Conservation (phyloP, 2,888 invertebrate genomes). For the Morinoia aosen region DNA sequence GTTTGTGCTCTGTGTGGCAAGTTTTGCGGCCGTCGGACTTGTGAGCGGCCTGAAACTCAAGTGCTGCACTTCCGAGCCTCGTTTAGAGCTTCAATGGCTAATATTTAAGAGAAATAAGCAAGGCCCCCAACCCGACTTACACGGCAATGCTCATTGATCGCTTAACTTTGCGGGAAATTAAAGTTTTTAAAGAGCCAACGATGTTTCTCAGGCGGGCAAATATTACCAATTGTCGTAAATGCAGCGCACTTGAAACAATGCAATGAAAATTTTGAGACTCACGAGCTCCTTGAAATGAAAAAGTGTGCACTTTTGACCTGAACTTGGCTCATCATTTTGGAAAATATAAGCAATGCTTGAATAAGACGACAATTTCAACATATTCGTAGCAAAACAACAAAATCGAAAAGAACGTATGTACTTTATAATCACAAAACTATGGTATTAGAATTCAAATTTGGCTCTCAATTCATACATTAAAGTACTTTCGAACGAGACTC, state of each 20-base stretch:
- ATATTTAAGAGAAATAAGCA: slow-evolving; percentile 41
- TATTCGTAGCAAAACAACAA: too few relatives aligned
- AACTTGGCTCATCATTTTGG: not conserved
- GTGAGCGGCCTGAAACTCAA: slow-evolving; percentile 36
- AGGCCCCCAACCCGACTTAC: not conserved
- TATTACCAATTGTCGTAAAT: slow-evolving; percentile 5
- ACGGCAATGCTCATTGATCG: slow-evolving; percentile 33
- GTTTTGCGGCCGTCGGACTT: slow-evolving; percentile 19
- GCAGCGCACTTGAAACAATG: not conserved
- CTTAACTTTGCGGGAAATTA: slow-evolving; percentile 26
- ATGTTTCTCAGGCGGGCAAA: not conserved
- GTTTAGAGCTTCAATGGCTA: slow-evolving; percentile 39
- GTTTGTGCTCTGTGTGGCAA: not conserved
- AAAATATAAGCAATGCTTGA: not conserved
- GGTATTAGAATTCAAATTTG: too few relatives aligned
- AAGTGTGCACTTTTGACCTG: not conserved
- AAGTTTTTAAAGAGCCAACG: slow-evolving; percentile 26
- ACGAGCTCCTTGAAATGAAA: not conserved
- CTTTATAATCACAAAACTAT: too few relatives aligned
- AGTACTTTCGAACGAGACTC: too few relatives aligned
- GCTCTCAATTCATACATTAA: too few relatives aligned
- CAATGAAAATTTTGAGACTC: not conserved
- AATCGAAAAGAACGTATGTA: too few relatives aligned
- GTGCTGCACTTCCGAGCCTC: slow-evolving; percentile 38
- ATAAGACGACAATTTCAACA: not conserved